These are phyloP conservation scores for Neosilurus hyrtlii DNA, from an alignment of 2,797 vertebrate genomes.

Conservation along the genomic window DNA sequence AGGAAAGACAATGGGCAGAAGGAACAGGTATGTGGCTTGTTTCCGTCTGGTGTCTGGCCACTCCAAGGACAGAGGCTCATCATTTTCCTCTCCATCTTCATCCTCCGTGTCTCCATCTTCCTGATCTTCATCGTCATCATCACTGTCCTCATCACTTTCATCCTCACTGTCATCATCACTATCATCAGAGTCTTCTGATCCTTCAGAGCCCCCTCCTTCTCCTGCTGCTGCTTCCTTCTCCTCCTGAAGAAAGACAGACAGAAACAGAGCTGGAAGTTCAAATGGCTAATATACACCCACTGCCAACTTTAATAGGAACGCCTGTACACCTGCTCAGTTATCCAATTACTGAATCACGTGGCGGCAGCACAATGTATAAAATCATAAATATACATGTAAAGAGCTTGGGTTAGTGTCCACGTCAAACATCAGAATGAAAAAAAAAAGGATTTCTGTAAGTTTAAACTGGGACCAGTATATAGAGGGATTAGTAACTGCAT, in stretches of 20 bases:
- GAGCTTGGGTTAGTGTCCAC: no score
- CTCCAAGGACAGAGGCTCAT: constrained; percentile 86
- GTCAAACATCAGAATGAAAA: no score
- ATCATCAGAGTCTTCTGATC: constrained; percentile 63
- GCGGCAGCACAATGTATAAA: no score
- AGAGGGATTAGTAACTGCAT: no score
- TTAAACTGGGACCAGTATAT: no score
- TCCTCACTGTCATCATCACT: constrained; percentile 44
- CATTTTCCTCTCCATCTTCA: constrained; percentile 68
- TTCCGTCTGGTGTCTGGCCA: constrained; percentile 87
- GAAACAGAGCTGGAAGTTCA: neutral
- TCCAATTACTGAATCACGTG: no score
- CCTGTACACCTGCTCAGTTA: no score
- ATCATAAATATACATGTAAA: no score
- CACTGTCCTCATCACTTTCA: constrained; percentile 54
- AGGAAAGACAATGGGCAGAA: constrained; percentile 90
- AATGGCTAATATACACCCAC: neutral
- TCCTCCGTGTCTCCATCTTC: constrained; percentile 57
- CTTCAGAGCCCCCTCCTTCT: constrained; percentile 56
- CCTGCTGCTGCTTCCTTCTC: constrained; percentile 54
- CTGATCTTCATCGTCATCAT: constrained; percentile 46
- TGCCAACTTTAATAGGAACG: no score
- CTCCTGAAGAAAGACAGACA: constrained; percentile 37
- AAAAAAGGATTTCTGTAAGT: no score
- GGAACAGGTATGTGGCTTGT: constrained; percentile 87